Evolutionary conservation across 2,797 vertebrate genomes (phyloP), one percentile per base, ranked within the genome.

Genomic region (Enteromius anoplus): DNA sequence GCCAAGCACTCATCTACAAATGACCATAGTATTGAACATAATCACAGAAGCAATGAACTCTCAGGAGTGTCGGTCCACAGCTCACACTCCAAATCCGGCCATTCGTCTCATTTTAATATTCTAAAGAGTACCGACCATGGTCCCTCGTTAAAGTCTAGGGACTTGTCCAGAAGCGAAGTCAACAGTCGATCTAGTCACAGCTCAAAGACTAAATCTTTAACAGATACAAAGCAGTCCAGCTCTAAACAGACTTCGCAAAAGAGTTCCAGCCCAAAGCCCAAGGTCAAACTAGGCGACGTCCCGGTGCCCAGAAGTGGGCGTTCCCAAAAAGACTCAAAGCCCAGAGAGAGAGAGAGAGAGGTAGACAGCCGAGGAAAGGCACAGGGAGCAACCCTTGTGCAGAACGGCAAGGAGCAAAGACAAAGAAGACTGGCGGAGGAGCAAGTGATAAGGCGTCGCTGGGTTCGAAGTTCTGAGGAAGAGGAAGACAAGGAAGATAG

Each of bases 341-440:
- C 78, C 49, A 90, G 88, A 62, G 49, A 83, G 55, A 93, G 88
- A 84, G 89, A 90, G 7, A 87, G 82, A 78, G 90, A 91, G 78
- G 89, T 85, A 51, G 86, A 95, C 88, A 87, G 93, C 92, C 87
- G 93, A 92, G 81, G 92, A 84, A 32, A 88, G 90, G 87, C 91
- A 91, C 42, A 87, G 88, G 90, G 60, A 82, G 77, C 49, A 62
- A 15, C 90, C 91, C 55, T 88, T 90, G 58, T 93, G 83, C 70
- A 93, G 90, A 83, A 88, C 92, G 1, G 83, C 66, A 92, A 91
- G 80, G 88, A 87, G 87, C 93, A 91, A 88, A 91, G 92, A 91
- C 91, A 93, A 86, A 92, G 78, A 9, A 96, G 94, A 93, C 86
- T 94, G 94, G 82, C 94, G 89, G 93, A 88, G 73, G 86, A 88